Base-by-base conservation (phyloP, 2,113 vertebrate species). In the Lampris incognitus region DNA sequence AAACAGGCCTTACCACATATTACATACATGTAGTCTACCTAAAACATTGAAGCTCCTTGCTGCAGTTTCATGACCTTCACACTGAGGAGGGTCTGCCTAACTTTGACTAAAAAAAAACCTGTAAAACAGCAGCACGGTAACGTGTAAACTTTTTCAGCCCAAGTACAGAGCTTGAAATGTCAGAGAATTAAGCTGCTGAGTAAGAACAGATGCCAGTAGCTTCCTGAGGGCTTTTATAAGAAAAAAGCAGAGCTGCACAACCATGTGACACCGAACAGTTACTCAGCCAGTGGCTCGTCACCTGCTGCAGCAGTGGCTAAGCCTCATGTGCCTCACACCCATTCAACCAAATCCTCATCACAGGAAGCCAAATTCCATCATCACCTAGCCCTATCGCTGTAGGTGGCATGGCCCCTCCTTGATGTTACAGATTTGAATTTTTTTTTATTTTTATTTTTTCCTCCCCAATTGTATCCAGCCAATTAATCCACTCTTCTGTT, bases 331-430 rank as follows among this genome's bases (percentile, higher is more conserved):
- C 69, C 46, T n/a, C 69, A 44, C 44, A 40, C 69, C 6, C 37
- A 1, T 71, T 56, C 39, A 38, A 44, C 51, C 69, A 71, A 44
- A 50, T 50, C 69, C 57, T 50, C 55, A 6, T 36, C 6, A 9
- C 56, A 1, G 24, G 6, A 51, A 66, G 37, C 39, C 56, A 49
- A 44, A 63, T 83, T 86, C 68, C 67, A 72, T 73, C 61, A 50
- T 46, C 68, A 51, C 72, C 62, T 60, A 78, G 67, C 24, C 41
- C 6, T 66, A 13, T 56, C 55, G 40, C 40, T 5, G 1, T 2
- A 6, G 46, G n/a, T 9, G 4, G 10, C 64, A 52, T 56, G 36
- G 70, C 63, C 46, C 69, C 2, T 64, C 11, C 9, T 44, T 24
- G 41, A n/a, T 5, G 1, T 38, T 5, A 13, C 1, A 69, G 37